phyloP scores from a whole-genome alignment of 2,797 vertebrate genomes.

The Xenopus petersii region DNA sequence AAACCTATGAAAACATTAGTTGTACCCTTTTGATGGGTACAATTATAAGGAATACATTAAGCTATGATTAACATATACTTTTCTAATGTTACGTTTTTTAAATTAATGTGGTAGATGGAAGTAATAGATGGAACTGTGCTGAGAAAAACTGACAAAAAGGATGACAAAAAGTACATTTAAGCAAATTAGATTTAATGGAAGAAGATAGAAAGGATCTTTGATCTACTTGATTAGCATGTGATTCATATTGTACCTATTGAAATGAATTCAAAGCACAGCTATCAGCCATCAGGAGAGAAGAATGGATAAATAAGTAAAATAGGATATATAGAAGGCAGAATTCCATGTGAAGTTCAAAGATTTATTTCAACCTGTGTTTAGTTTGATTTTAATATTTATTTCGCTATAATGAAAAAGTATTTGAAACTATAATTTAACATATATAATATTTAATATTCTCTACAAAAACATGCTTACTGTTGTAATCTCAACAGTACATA shows the following conservation, averaged over 20 bases:
- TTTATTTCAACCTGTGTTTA: not conserved
- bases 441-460: no score
- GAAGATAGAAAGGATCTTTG: conserved; percentile 28
- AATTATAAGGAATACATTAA: no score
- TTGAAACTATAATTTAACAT: no score
- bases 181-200: conserved; percentile 36
- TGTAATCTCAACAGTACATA: no score
- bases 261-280: conserved; percentile 30
- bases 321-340: not conserved
- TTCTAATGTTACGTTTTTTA: not conserved
- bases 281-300: conserved; percentile 11
- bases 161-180: conserved; percentile 20
- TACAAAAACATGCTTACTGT: no score
- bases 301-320: not conserved
- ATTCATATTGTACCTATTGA: conserved; percentile 27
- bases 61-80: no score
- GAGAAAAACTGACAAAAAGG: conserved; percentile 15
- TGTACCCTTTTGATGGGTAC: no score
- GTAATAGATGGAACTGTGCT: conserved; percentile 21
- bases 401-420: not conserved
- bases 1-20: no score
- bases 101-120: conserved; percentile 22
- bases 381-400: not conserved
- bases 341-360: not conserved
- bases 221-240: conserved; percentile 36